Conservation (phyloP, 1,140 invertebrate species). For the Dendrolimus punctatus region DNA sequence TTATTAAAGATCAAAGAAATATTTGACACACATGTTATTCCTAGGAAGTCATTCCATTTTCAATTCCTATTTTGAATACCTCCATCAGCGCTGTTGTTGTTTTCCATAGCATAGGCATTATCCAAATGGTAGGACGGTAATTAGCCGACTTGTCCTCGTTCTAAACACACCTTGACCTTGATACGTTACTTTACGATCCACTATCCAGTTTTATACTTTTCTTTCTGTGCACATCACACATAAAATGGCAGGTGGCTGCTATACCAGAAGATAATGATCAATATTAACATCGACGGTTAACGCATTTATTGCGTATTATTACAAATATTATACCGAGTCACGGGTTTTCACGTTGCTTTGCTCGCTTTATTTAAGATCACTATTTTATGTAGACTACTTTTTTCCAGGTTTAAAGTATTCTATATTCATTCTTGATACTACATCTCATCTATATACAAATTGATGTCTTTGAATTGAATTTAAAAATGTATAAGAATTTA, state of each 20-base stretch:
- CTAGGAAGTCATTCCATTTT: not conserved
- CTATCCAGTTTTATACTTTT: constrained; percentile 53
- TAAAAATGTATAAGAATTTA: too few species aligned
- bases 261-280: constrained; percentile 28
- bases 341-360: too few species aligned
- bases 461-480: too few species aligned
- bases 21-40: not conserved
- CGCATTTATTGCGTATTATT: not conserved
- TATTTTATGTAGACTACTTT: too few species aligned
- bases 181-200: constrained; percentile 49
- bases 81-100: constrained; percentile 9
- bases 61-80: constrained; percentile 1
- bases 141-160: constrained; percentile 54
- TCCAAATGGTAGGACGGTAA: constrained; percentile 35
- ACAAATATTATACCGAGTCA: not conserved
- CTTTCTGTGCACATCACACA: constrained; percentile 38
- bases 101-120: constrained; percentile 14
- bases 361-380: too few species aligned
- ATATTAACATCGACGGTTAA: constrained; percentile 1
- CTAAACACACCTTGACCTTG: constrained; percentile 59
- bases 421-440: too few species aligned
- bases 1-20: too few species aligned
- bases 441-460: too few species aligned
- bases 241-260: constrained; percentile 38
- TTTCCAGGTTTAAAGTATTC: too few species aligned